phyloP scores from a whole-genome alignment of 2,113 vertebrate genomes.

The Podocnemis expansa region DNA sequence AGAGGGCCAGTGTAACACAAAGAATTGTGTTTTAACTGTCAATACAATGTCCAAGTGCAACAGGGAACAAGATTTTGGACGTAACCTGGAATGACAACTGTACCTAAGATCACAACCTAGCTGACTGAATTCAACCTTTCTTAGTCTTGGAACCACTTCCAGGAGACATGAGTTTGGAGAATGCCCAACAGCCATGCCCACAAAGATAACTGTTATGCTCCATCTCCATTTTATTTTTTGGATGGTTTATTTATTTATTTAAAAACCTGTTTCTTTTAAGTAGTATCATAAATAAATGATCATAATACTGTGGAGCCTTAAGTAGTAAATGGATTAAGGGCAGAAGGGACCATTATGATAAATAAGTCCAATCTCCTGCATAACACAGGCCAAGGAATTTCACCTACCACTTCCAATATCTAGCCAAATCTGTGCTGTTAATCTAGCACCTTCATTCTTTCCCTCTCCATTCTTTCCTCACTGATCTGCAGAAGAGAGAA shows the following conservation, averaged over 20 bases:
- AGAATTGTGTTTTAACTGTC: background rate
- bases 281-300: background rate
- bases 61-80: background rate
- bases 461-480: background rate
- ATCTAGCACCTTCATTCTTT: background rate
- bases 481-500: background rate
- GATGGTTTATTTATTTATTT: too few species aligned
- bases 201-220: background rate
- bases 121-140: background rate
- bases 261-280: background rate
- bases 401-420: background rate
- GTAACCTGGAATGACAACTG: background rate
- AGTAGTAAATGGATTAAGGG: background rate
- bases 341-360: background rate
- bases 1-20: background rate
- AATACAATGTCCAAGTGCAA: background rate
- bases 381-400: background rate
- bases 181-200: background rate
- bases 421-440: background rate
- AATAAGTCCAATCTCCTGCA: background rate
- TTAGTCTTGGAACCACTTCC: background rate
- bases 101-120: background rate
- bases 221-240: background rate
- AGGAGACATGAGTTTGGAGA: background rate
- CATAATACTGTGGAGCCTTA: too few species aligned